Conservation (phyloP, 2,113 vertebrate genomes). For the Solea senegalensis region DNA sequence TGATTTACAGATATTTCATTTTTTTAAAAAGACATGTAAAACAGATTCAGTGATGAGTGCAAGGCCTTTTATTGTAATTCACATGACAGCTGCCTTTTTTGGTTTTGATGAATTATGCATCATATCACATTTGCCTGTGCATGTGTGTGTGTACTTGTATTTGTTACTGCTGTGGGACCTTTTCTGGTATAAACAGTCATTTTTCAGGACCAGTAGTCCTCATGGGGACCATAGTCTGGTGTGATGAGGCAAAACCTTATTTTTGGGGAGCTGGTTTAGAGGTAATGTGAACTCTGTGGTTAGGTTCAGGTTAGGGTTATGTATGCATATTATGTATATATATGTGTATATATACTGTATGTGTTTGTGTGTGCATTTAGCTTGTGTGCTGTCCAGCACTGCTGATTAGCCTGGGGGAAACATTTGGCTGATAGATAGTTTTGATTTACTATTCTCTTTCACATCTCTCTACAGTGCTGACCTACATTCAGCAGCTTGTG, state of each 20-base stretch:
- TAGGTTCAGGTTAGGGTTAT: too few species aligned
- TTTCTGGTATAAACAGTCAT: too few species aligned
- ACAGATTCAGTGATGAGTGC: slow-evolving; percentile 5
- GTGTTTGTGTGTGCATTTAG: not conserved
- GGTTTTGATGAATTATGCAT: slow-evolving; percentile 30
- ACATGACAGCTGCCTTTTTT: slow-evolving; percentile 16
- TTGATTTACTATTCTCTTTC: slow-evolving; percentile 78
- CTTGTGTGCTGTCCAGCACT: slow-evolving; percentile 25
- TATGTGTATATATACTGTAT: not conserved
- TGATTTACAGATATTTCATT: slow-evolving; percentile 1
- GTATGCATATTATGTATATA: too few species aligned
- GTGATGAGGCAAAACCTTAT: too few species aligned
- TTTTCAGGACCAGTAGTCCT: too few species aligned
- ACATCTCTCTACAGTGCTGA: slow-evolving; percentile 70
- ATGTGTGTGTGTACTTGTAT: too few species aligned
- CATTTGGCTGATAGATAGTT: slow-evolving; percentile 61
- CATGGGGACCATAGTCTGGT: too few species aligned
- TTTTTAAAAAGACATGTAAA: slow-evolving; percentile 9
- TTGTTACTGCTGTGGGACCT: too few species aligned
- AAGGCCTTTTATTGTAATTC: not conserved
- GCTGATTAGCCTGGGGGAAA: slow-evolving; percentile 53
- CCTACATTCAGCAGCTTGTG: slow-evolving; percentile 70
- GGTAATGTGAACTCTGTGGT: too few species aligned
- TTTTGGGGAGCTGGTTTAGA: too few species aligned
- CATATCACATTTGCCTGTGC: not conserved